These are phyloP conservation scores for Hippoglossus hippoglossus DNA, from an alignment of 2,797 vertebrate species.

Conservation along the genomic window DNA sequence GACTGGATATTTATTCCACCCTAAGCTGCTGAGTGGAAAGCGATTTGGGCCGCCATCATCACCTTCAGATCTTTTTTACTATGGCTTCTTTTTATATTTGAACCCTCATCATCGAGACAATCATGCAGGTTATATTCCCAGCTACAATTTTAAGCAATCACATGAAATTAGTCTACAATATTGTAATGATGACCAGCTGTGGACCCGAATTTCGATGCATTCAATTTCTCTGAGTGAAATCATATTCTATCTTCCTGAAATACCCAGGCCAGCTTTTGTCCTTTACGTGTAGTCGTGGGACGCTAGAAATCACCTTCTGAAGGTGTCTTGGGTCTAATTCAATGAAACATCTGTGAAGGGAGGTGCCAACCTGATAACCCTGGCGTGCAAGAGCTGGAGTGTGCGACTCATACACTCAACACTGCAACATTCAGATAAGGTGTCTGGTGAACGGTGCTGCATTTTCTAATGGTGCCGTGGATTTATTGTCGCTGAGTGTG, in stretches of 20 bases:
- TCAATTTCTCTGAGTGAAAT: conserved; percentile 35
- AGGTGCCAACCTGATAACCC: conserved; percentile 55
- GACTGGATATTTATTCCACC: conserved; percentile 31
- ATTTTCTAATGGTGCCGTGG: conserved; percentile 39
- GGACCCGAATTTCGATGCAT: conserved; percentile 16
- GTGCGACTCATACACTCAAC: conserved; percentile 37
- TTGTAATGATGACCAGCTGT: conserved; percentile 34
- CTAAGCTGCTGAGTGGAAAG: conserved; percentile 17
- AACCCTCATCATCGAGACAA: neutral
- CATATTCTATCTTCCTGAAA: conserved; percentile 53
- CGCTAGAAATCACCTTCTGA: conserved; percentile 40
- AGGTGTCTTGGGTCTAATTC: conserved; percentile 62
- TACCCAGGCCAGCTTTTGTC: conserved; percentile 46
- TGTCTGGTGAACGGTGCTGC: conserved; percentile 38
- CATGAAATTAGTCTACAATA: conserved; percentile 13
- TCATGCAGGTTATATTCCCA: conserved; percentile 17
- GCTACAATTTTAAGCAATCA: conserved; percentile 4
- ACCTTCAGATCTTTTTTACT: conserved; percentile 6
- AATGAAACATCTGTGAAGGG: conserved; percentile 59
- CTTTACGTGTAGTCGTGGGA: conserved; percentile 45
- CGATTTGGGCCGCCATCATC: neutral
- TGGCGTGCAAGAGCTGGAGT: conserved; percentile 21
- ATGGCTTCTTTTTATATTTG: neutral
- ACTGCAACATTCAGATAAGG: conserved; percentile 66
- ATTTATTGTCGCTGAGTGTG: conserved; percentile 32